Conservation (phyloP, 2,888 invertebrate genomes). For the Drosophila merina region DNA sequence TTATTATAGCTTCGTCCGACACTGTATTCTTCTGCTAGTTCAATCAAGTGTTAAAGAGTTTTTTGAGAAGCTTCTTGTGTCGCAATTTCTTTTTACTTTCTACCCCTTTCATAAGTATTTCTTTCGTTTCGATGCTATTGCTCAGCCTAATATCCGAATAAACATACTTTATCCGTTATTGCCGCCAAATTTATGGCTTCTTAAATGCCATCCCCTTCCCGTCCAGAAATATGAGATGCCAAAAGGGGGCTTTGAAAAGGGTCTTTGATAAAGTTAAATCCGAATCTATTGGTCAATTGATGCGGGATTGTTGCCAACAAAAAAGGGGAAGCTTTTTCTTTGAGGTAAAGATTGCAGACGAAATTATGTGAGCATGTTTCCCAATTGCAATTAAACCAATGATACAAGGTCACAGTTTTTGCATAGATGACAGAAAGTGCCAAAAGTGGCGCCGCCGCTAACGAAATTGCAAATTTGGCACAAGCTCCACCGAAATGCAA, state of each 20-base stretch:
- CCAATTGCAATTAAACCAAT: slow-evolving; percentile 71
- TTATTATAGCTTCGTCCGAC: background rate
- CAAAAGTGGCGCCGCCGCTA: slow-evolving; percentile 64
- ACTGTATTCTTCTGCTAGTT: slow-evolving; percentile 44
- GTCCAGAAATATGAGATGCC: slow-evolving; percentile 59
- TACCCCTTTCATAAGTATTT: slow-evolving; percentile 61
- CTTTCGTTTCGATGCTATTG: slow-evolving; percentile 46
- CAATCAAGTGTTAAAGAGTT: slow-evolving; percentile 79
- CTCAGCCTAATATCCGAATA: slow-evolving; percentile 77
- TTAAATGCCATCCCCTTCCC: slow-evolving; percentile 58
- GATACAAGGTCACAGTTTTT: slow-evolving; percentile 72
- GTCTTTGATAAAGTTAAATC: slow-evolving; percentile 30
- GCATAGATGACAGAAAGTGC: slow-evolving; percentile 63
- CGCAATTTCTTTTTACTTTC: slow-evolving; percentile 35
- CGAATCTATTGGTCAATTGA: slow-evolving; percentile 33
- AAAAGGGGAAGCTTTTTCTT: slow-evolving; percentile 7
- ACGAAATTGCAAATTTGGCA: slow-evolving; percentile 73
- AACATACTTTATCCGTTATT: slow-evolving; percentile 79
- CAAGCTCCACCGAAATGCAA: slow-evolving; percentile 60
- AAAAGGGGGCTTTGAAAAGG: slow-evolving; percentile 64
- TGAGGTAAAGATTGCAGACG: background rate
- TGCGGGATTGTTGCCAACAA: slow-evolving; percentile 15
- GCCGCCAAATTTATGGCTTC: slow-evolving; percentile 76
- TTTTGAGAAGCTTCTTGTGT: slow-evolving; percentile 47
- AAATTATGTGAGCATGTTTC: slow-evolving; percentile 33